These are phyloP conservation scores for Melieria omissa DNA, from an alignment of 2,888 invertebrate genomes.

Conservation along the genomic window DNA sequence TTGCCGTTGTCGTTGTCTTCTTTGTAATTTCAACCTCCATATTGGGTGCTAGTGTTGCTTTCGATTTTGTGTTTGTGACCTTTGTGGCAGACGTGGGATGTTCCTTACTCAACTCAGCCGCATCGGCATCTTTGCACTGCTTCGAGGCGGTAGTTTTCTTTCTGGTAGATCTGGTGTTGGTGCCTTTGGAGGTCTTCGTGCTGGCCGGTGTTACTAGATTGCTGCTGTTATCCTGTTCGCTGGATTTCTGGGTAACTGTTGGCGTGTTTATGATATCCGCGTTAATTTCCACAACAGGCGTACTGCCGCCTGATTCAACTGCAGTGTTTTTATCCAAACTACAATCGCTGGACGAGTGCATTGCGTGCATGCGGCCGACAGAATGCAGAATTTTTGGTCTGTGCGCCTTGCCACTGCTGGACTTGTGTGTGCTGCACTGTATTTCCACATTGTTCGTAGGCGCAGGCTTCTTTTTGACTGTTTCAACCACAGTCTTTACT, in stretches of 20 bases:
- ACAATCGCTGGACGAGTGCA: too few relatives aligned
- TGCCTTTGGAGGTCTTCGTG: constrained; percentile 17
- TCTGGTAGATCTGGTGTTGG: constrained; percentile 17
- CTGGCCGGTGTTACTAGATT: neutral
- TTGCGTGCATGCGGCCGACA: too few relatives aligned
- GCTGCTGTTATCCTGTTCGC: neutral
- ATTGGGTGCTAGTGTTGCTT: constrained; percentile 3
- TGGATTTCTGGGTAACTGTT: too few relatives aligned
- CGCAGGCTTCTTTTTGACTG: neutral
- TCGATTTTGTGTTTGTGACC: neutral
- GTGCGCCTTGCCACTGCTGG: too few relatives aligned
- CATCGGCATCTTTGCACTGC: neutral
- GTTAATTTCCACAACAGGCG: too few relatives aligned
- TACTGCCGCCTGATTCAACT: too few relatives aligned
- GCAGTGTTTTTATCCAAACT: too few relatives aligned
- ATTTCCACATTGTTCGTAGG: too few relatives aligned
- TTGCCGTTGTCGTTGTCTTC: constrained; percentile 6
- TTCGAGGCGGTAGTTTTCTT: constrained; percentile 16
- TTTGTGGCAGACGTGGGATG: neutral
- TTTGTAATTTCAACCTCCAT: constrained; percentile 17
- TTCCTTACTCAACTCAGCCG: neutral
- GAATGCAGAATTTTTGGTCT: too few relatives aligned
- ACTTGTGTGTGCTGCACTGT: too few relatives aligned
- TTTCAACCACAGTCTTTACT: neutral
- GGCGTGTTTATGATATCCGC: too few relatives aligned